A percentile compares a stretch with the other conserved stretches of the same genome.
Conservation (phyloP, 1,140 invertebrate genomes). For the Tribolium castaneum region DNA sequence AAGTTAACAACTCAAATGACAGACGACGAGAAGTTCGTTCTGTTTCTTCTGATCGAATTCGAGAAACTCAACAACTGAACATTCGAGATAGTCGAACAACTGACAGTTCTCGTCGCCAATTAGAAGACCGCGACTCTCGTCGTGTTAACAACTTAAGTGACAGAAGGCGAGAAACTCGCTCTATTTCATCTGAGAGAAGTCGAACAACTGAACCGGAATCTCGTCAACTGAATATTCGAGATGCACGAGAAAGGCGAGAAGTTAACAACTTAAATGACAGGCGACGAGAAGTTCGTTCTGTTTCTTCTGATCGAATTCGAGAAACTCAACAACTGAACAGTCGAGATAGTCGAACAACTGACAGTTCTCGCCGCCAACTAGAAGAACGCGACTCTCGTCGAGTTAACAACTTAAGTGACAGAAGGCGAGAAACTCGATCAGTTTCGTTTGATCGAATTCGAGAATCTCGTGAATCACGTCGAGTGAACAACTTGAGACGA, state of each 20-base stretch:
- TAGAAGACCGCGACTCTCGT: neutral
- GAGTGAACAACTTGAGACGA: neutral
- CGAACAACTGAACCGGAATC: neutral
- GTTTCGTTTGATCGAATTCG: neutral
- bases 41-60: neutral
- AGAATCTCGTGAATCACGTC: neutral
- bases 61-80: neutral
- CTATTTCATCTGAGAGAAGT: neutral
- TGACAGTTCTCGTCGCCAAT: neutral
- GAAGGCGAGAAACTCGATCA: neutral
- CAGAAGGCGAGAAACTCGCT: slow-evolving; percentile 7
- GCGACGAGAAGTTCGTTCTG: neutral
- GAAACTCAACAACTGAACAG: neutral
- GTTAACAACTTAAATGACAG: neutral
- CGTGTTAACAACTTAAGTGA: neutral
- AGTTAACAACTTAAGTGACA: too few species aligned
- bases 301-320: neutral
- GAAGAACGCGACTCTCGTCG: neutral
- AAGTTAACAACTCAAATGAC: neutral
- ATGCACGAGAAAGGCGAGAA: neutral
- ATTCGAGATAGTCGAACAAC: too few species aligned
- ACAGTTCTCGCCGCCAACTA: too few species aligned
- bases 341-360: too few species aligned
- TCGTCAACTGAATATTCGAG: neutral
- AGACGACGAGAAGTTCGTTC: neutral